phyloP scores from a whole-genome alignment of 2,797 vertebrate genomes.

The Hoplostethus mediterraneus region DNA sequence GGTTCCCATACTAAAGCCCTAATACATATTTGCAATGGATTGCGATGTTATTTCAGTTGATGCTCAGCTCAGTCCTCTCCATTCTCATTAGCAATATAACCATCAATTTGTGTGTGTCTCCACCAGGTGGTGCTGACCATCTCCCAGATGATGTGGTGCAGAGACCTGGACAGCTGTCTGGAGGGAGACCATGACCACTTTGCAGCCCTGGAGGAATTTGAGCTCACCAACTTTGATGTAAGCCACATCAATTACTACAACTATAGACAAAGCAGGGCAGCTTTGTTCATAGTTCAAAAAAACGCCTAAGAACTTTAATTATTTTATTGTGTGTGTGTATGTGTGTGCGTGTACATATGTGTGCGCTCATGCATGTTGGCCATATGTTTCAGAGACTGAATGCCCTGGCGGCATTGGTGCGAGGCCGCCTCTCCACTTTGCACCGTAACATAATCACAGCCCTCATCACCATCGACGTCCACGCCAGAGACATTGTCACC shows the following conservation, averaged over 20 bases:
- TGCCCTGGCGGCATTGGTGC: conserved; percentile 87
- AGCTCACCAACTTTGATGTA: conserved; percentile 88
- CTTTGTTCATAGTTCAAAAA: neutral
- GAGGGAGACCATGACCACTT: conserved; percentile 78
- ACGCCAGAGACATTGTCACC: conserved; percentile 91
- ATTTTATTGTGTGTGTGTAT: conserved; percentile 8
- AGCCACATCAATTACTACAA: neutral
- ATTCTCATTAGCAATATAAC: neutral
- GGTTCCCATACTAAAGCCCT: too few species aligned
- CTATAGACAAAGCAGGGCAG: too few species aligned
- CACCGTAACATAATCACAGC: conserved; percentile 92
- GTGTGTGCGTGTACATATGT: conserved; percentile 12
- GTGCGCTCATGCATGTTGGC: conserved; percentile 19
- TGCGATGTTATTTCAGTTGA: neutral
- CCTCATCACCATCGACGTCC: conserved; percentile 90
- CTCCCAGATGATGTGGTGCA: conserved; percentile 93
- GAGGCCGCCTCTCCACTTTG: conserved; percentile 86
- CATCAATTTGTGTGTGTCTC: conserved; percentile 30
- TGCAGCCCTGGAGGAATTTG: conserved; percentile 86
- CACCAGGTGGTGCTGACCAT: conserved; percentile 90
- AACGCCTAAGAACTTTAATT: neutral
- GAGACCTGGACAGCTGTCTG: conserved; percentile 87
- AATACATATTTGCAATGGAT: too few species aligned
- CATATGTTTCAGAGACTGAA: conserved; percentile 86
- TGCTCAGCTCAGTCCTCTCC: neutral